A percentile compares a stretch with the other conserved stretches of the same genome.
phyloP scores from a whole-genome alignment of 2,797 vertebrate species.

The Falco naumanni region DNA sequence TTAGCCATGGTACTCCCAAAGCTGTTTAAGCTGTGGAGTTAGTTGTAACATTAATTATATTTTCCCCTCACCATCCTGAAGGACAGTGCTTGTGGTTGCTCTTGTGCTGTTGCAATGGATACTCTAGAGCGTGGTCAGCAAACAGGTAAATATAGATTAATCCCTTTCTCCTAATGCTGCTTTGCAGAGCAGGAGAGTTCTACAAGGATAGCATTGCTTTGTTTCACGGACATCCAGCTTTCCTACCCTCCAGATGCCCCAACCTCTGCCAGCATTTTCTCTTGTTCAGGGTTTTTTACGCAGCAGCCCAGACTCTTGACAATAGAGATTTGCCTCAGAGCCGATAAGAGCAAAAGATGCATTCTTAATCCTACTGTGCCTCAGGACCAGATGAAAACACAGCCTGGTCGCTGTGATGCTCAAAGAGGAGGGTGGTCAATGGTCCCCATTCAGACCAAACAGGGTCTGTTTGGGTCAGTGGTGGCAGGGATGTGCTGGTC shows the following conservation, averaged over 20 bases:
- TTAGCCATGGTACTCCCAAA: background rate
- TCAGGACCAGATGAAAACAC: background rate
- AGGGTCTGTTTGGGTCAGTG: accelerated
- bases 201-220: background rate
- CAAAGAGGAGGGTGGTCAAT: accelerated
- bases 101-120: background rate
- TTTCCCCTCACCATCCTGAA: background rate
- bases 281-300: background rate
- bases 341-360: background rate
- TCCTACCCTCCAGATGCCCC: background rate
- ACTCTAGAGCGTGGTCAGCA: background rate
- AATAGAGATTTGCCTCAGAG: background rate
- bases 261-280: background rate
- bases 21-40: background rate
- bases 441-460: accelerated
- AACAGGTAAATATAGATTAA: no score
- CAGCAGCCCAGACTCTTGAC: background rate
- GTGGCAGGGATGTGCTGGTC: background rate
- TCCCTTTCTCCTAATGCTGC: background rate
- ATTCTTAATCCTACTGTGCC: background rate
- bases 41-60: no score
- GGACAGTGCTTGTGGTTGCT: background rate
- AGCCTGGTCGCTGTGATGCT: background rate
- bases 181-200: background rate
- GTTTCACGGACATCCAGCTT: background rate